A percentile compares a stretch with the other conserved stretches of the same genome.
Conservation (phyloP, 2,888 invertebrate genomes). For the Callimorpha dominula region DNA sequence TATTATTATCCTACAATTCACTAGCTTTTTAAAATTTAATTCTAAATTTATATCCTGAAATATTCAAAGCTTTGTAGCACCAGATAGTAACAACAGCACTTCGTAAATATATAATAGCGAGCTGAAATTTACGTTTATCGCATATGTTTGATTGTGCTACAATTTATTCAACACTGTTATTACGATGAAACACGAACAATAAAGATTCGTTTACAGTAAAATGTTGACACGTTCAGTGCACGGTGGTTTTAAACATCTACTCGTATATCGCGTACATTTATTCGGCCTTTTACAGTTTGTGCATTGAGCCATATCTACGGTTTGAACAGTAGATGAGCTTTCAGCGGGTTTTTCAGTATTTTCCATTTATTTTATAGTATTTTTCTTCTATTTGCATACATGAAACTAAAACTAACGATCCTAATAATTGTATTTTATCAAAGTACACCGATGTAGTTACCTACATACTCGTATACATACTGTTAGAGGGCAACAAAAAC, state of each 20-base stretch:
- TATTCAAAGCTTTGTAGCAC: conserved; percentile 3
- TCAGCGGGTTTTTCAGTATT: conserved; percentile 3
- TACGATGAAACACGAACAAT: conserved; percentile 64
- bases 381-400: not conserved
- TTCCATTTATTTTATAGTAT: not conserved
- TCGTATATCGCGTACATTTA: conserved; percentile 3
- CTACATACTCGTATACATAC: too few species aligned
- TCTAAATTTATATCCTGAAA: not conserved
- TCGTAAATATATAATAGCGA: conserved; percentile 16
- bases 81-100: not conserved
- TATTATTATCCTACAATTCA: too few species aligned
- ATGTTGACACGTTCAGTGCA: conserved; percentile 59
- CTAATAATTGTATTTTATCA: not conserved
- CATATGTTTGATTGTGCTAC: conserved; percentile 46
- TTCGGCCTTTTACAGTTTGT: conserved; percentile 18
- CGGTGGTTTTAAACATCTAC: conserved; percentile 18
- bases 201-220: conserved; percentile 59
- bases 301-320: conserved; percentile 11
- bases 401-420: not conserved
- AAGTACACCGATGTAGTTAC: not conserved
- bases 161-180: conserved; percentile 60
- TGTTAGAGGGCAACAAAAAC: too few species aligned
- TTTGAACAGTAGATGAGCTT: conserved; percentile 4
- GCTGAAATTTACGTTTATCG: conserved; percentile 40
- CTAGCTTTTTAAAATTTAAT: not conserved